Conservation (phyloP, 2,113 vertebrate species). For the Callionymus lyra region DNA sequence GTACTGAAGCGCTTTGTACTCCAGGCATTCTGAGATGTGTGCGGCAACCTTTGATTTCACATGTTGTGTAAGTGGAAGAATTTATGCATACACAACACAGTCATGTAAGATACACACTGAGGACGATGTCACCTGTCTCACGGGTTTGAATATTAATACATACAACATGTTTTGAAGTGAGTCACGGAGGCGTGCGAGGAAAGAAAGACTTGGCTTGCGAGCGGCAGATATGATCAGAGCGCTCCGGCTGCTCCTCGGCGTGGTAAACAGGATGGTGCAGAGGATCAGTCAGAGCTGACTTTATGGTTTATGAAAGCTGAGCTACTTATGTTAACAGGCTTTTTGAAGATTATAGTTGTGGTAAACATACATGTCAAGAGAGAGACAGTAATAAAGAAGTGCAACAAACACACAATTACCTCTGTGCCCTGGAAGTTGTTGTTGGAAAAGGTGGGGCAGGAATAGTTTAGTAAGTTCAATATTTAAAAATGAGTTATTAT, state of each 20-base stretch:
- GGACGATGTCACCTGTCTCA: conserved; percentile 47
- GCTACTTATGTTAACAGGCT: conserved; percentile 73
- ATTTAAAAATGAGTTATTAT: conserved; percentile 22
- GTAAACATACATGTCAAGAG: conserved; percentile 67
- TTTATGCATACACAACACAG: conserved; percentile 14
- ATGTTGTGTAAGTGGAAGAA: conserved; percentile 38
- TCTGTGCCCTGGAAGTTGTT: conserved; percentile 29
- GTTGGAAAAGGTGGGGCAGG: conserved; percentile 23
- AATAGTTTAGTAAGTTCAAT: conserved; percentile 7
- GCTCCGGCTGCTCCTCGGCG: conserved; percentile 48
- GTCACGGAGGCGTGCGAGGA: conserved; percentile 32
- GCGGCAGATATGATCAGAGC: conserved; percentile 57
- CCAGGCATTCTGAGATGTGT: conserved; percentile 29
- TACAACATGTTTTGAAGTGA: conserved; percentile 49
- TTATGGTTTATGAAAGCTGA: conserved; percentile 68
- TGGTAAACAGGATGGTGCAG: conserved; percentile 68
- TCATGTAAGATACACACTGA: conserved; percentile 41
- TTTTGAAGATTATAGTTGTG: conserved; percentile 69
- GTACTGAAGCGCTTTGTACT: conserved; percentile 39
- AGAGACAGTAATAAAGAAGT: conserved; percentile 45
- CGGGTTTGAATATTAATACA: conserved; percentile 61
- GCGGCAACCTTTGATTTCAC: conserved; percentile 46
- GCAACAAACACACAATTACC: conserved; percentile 53
- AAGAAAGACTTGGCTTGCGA: conserved; percentile 44
- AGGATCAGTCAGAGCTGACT: conserved; percentile 67